phyloP scores from a whole-genome alignment of 1,140 invertebrate genomes.

The Leptinotarsa defecta region DNA sequence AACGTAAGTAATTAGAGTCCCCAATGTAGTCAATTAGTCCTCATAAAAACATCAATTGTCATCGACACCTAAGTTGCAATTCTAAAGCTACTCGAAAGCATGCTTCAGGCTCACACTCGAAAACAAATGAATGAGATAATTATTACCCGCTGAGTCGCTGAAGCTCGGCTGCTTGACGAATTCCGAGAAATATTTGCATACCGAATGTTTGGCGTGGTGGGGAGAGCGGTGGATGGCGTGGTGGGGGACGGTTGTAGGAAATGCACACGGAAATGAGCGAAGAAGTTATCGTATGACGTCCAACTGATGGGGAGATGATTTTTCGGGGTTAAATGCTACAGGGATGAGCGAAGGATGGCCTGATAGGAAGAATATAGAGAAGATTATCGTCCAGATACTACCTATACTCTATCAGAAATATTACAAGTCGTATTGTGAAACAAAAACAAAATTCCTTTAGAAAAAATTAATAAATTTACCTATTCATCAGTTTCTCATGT shows the following conservation, averaged over 20 bases:
- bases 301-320: constrained; percentile 37
- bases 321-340: constrained; percentile 32
- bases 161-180: constrained; percentile 32
- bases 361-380: too few relatives aligned
- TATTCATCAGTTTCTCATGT: too few relatives aligned
- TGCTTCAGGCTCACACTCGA: background rate
- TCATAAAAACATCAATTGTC: background rate
- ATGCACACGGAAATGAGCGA: constrained; percentile 42
- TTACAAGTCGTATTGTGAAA: too few relatives aligned
- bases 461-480: too few relatives aligned
- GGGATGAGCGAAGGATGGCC: too few relatives aligned
- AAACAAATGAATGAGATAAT: constrained; percentile 28
- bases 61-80: background rate
- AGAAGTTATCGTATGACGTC: constrained; percentile 36
- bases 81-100: background rate
- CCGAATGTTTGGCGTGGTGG: constrained; percentile 27
- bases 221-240: constrained; percentile 27
- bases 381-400: too few relatives aligned
- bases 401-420: too few relatives aligned
- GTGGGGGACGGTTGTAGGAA: constrained; percentile 22
- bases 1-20: background rate
- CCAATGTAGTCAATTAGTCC: background rate
- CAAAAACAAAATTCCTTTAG: too few relatives aligned
- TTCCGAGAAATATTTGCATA: constrained; percentile 42
- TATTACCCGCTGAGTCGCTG: constrained; percentile 20